phyloP scores from a whole-genome alignment of 2,888 invertebrate species.

The Corythucha ciliata region DNA sequence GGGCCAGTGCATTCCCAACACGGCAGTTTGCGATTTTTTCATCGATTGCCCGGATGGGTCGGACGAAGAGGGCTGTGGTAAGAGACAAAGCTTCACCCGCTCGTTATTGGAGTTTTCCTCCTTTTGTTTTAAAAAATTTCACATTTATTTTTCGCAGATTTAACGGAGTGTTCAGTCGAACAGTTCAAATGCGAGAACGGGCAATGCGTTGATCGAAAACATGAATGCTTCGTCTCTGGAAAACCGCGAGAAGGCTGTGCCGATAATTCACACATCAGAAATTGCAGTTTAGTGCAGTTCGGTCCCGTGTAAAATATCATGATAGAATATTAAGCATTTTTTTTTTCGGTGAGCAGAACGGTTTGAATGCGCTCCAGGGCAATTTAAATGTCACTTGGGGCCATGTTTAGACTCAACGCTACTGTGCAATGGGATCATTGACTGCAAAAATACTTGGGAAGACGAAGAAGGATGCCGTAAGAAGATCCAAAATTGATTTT shows the following conservation, averaged over 20 bases:
- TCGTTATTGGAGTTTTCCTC: neutral
- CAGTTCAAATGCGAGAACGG: slow-evolving; percentile 34
- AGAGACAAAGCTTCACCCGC: slow-evolving; percentile 28
- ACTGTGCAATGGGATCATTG: slow-evolving; percentile 41
- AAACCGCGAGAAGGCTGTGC: slow-evolving; percentile 33
- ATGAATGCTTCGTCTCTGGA: slow-evolving; percentile 33
- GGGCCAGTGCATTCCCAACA: slow-evolving; percentile 42
- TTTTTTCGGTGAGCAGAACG: slow-evolving; percentile 36
- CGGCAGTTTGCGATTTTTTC: slow-evolving; percentile 42
- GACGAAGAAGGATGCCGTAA: slow-evolving; percentile 42
- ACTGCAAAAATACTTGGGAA: slow-evolving; percentile 42
- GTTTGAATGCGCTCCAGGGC: slow-evolving; percentile 38
- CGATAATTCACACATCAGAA: slow-evolving; percentile 35
- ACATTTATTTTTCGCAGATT: too few relatives aligned
- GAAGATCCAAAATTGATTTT: slow-evolving; percentile 15
- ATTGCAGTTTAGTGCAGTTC: too few relatives aligned
- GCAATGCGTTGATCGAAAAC: slow-evolving; percentile 33
- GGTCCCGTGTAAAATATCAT: slow-evolving; percentile 4
- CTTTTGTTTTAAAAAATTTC: too few relatives aligned
- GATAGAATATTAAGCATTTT: neutral
- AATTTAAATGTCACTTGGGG: slow-evolving; percentile 43
- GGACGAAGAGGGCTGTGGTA: slow-evolving; percentile 44
- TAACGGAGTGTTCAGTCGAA: slow-evolving; percentile 25
- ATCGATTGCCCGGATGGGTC: slow-evolving; percentile 43
- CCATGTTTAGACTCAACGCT: slow-evolving; percentile 42